Percentiles rank a stretch among this genome's conserved stretches.
Conservation (phyloP, 64 coral and sea anemone species). For the Pocillopora verrucosa region DNA sequence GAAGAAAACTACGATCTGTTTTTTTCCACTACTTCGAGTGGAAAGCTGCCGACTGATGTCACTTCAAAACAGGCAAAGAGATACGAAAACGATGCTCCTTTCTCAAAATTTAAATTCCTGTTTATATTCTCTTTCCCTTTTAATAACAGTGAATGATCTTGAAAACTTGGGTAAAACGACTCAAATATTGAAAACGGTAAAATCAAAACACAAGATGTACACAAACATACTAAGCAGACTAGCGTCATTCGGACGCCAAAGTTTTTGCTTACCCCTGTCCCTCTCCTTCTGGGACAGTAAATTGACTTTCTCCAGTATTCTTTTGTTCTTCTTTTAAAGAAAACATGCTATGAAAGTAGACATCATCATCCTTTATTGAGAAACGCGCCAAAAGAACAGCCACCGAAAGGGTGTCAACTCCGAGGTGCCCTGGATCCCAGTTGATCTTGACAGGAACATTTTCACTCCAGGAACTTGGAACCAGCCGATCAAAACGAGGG, state of each 20-base stretch:
- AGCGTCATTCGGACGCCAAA: not conserved
- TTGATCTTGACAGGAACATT: not conserved
- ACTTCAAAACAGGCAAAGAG: no score
- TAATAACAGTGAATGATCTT: no score
- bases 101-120: no score
- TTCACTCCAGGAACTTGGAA: constrained; percentile 26
- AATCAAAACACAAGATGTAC: no score
- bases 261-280: constrained; percentile 28
- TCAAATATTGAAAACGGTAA: no score
- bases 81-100: no score
- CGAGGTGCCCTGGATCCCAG: constrained; percentile 25
- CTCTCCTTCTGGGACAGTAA: constrained; percentile 22
- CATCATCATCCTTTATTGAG: constrained; percentile 11
- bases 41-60: no score
- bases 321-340: not conserved
- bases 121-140: no score
- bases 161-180: no score
- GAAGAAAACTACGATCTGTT: no score
- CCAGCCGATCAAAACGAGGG: constrained; percentile 6
- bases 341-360: constrained; percentile 35
- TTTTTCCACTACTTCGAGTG: no score
- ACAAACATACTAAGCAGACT: no score
- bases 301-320: constrained; percentile 12
- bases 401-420: not conserved
- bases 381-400: constrained; percentile 20